Evolutionary conservation across 2,113 vertebrate genomes (phyloP).

Genomic region (Sisor rabdophorus): DNA sequence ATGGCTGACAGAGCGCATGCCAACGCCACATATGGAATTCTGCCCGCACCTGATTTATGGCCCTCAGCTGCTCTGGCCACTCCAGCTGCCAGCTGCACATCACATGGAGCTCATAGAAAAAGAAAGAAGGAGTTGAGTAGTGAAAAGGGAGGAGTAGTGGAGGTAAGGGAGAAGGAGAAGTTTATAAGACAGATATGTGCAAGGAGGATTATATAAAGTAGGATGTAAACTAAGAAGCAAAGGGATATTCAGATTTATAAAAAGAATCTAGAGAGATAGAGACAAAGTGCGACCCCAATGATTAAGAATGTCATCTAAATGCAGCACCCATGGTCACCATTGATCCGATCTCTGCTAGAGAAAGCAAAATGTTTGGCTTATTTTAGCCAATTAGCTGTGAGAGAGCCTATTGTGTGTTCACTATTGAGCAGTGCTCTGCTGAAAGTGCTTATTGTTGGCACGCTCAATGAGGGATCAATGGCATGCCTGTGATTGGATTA

Average conservation of each 20-base stretch:
- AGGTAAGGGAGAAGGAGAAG: neutral
- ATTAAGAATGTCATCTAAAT: constrained; percentile 87
- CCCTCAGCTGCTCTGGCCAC: constrained; percentile 83
- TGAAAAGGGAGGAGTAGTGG: neutral
- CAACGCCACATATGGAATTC: constrained; percentile 78
- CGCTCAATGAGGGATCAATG: constrained; percentile 89
- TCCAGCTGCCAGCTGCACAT: constrained; percentile 83
- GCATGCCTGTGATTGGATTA: constrained; percentile 92
- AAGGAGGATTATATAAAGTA: neutral
- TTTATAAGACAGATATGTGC: constrained; percentile 9
- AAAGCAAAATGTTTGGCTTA: constrained; percentile 97
- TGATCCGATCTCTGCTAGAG: constrained; percentile 79
- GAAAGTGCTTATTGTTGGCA: constrained; percentile 83
- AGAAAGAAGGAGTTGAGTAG: constrained; percentile 41
- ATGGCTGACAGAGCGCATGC: constrained; percentile 89
- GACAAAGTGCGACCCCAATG: constrained; percentile 44
- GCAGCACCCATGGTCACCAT: constrained; percentile 79
- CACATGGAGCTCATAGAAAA: constrained; percentile 75
- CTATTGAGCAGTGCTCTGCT: constrained; percentile 79
- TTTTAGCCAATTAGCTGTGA: constrained; percentile 93
- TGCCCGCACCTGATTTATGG: constrained; percentile 80
- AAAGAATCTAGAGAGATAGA: constrained; percentile 22
- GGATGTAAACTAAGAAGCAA: constrained; percentile 22
- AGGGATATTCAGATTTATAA: neutral
- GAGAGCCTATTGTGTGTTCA: constrained; percentile 82